Evolutionary conservation across 2,888 invertebrate genomes (phyloP).

Genomic region (Lordiphosa fenestrarum): DNA sequence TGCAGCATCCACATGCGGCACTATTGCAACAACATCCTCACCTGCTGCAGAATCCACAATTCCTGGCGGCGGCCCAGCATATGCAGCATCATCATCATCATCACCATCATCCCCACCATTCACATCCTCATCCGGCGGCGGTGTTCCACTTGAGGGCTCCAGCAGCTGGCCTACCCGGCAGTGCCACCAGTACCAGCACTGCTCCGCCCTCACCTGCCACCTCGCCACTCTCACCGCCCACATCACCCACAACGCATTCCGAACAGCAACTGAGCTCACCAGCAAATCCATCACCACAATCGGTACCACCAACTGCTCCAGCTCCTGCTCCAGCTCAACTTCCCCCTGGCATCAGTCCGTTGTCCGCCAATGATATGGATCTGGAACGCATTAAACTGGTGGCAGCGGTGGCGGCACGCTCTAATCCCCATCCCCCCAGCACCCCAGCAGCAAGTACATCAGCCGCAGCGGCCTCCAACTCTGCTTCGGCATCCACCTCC

Average conservation of each 20-base stretch:
- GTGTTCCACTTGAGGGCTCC: conserved; percentile 70
- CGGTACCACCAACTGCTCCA: conserved; percentile 17
- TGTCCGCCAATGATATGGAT: conserved; percentile 73
- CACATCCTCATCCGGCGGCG: conserved; percentile 41
- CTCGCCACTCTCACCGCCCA: conserved; percentile 76
- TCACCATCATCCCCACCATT: conserved; percentile 52
- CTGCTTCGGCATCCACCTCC: conserved; percentile 20
- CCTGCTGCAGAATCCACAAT: conserved; percentile 75
- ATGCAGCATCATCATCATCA: conserved; percentile 62
- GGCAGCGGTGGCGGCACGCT: conserved; percentile 74
- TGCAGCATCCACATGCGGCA: conserved; percentile 77
- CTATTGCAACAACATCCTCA: conserved; percentile 76
- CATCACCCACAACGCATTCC: conserved; percentile 65
- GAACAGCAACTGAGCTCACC: conserved; percentile 53
- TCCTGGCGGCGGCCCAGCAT: conserved; percentile 73
- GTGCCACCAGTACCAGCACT: conserved; percentile 32
- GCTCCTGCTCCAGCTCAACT: conserved; percentile 21
- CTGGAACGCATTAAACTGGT: conserved; percentile 80
- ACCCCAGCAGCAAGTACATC: conserved; percentile 52
- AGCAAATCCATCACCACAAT: conserved; percentile 38
- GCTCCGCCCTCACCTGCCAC: conserved; percentile 70
- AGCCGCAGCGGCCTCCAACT: conserved; percentile 40
- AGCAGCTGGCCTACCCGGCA: conserved; percentile 23
- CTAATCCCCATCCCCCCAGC: conserved; percentile 36
- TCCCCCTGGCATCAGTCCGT: conserved; percentile 25